A percentile compares a stretch with the other conserved stretches of the same genome.
These are phyloP conservation scores for Byasa hedistus DNA, from an alignment of 2,888 invertebrate genomes.

Conservation along the genomic window DNA sequence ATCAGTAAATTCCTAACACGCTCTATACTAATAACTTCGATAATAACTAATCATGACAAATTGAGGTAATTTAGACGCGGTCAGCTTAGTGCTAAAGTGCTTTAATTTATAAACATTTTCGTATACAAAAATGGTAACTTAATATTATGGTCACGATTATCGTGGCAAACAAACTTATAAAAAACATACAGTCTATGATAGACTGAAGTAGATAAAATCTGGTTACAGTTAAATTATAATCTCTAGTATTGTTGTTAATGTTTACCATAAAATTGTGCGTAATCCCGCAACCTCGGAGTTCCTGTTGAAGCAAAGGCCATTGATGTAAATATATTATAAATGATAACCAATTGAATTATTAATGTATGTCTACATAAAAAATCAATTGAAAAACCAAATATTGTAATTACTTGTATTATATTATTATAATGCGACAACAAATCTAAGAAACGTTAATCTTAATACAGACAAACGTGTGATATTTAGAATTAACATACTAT, in stretches of 20 bases:
- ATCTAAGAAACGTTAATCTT: no score
- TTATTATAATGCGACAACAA: no score
- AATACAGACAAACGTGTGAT: no score
- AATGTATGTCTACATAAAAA: no score
- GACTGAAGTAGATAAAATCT: constrained; percentile 15
- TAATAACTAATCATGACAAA: constrained; percentile 21
- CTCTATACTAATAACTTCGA: constrained; percentile 1
- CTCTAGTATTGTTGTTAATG: constrained; percentile 8
- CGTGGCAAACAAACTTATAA: constrained; percentile 24
- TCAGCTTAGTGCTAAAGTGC: constrained; percentile 14
- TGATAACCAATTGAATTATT: no score
- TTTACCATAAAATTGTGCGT: constrained; percentile 2
- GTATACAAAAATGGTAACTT: constrained; percentile 13
- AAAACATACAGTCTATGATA: constrained; percentile 7
- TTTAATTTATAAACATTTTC: constrained; percentile 22
- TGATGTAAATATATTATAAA: no score
- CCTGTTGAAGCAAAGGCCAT: no score
- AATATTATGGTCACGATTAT: constrained; percentile 31
- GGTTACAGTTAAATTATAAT: constrained; percentile 18
- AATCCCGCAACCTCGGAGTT: neutral
- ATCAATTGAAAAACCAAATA: no score
- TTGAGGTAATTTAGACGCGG: constrained; percentile 13
- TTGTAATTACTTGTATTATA: no score
- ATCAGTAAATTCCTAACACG: constrained; percentile 1
- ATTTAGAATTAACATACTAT: no score